Evolutionary conservation across 2,113 vertebrate genomes (phyloP).

Genomic region (Ovis aries): ARS-UI_Ramb_v3.0 NC_056054.1:96342501-96343000

Average conservation of each 20-base stretch:
- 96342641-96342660: neutral
- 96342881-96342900: neutral
- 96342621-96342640: neutral
- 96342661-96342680: neutral
- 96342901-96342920: neutral
- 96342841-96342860: neutral
- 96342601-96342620: neutral
- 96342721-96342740: neutral
- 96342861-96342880: neutral
- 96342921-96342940: neutral
- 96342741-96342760: neutral
- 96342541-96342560: neutral
- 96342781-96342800: neutral
- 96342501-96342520: neutral
- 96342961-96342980: neutral
- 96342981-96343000: neutral
- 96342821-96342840: neutral
- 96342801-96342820: neutral
- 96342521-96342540: neutral
- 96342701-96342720: neutral
- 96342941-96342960: neutral
- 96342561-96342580: neutral
- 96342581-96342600: neutral
- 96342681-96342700: neutral
- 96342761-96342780: neutral